These are phyloP conservation scores for Strix uralensis DNA, from an alignment of 2,113 vertebrate species.

Conservation along the genomic window DNA sequence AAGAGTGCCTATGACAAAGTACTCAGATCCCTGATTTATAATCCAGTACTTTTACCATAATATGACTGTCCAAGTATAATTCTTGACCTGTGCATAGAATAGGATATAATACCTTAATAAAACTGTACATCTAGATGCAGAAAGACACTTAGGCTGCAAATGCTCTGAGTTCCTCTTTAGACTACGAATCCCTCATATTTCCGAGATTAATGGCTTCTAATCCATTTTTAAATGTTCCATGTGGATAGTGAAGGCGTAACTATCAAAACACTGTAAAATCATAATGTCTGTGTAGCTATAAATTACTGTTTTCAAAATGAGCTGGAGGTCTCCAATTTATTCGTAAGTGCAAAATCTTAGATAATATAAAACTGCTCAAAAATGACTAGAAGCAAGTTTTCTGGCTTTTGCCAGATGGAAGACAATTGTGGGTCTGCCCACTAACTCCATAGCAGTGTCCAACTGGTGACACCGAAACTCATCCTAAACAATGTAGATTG, in stretches of 20 bases:
- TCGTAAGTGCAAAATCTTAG: slow-evolving; percentile 47
- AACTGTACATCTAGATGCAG: neutral
- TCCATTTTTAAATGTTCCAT: slow-evolving; percentile 64
- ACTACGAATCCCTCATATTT: slow-evolving; percentile 33
- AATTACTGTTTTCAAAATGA: slow-evolving; percentile 63
- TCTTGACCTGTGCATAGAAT: neutral
- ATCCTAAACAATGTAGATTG: neutral
- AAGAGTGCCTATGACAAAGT: neutral
- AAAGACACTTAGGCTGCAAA: neutral
- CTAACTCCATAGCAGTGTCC: neutral
- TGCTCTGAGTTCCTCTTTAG: neutral
- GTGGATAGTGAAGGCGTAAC: slow-evolving; percentile 66
- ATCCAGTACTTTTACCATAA: neutral
- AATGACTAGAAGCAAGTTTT: neutral
- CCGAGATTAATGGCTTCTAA: slow-evolving; percentile 56
- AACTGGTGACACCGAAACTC: neutral
- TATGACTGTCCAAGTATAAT: neutral
- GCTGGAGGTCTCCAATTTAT: slow-evolving; percentile 61
- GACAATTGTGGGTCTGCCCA: neutral
- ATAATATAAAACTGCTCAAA: neutral
- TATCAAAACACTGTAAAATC: slow-evolving; percentile 70
- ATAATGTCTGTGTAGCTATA: slow-evolving; percentile 63
- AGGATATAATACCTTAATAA: neutral
- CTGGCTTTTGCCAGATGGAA: neutral
- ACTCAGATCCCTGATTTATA: neutral